A percentile compares a stretch with the other conserved stretches of the same genome.
Conservation (phyloP, 2,797 vertebrate species). For the Trachops cirrhosus region DNA sequence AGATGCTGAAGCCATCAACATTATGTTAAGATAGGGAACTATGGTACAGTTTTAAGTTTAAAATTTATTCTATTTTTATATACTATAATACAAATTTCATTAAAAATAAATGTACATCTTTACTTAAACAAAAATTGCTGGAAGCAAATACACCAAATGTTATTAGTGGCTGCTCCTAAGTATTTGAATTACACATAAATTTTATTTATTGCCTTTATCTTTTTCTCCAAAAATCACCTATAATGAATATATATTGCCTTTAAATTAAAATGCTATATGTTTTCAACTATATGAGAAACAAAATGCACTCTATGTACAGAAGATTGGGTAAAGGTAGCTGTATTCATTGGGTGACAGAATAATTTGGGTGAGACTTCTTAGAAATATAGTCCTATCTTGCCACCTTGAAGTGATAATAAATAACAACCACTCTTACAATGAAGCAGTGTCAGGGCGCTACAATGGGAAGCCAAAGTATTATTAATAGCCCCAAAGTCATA, state of each 20-base stretch:
- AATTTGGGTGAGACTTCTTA: conserved; percentile 56
- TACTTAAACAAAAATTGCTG: neutral
- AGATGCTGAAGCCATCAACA: neutral
- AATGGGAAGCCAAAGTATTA: conserved; percentile 54
- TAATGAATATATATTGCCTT: neutral
- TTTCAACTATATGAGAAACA: neutral
- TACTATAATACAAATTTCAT: neutral
- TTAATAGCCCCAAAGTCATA: conserved; percentile 44
- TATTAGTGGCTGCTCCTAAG: neutral
- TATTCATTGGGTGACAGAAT: conserved; percentile 55
- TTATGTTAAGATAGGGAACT: conserved; percentile 38
- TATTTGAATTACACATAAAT: conserved; percentile 42
- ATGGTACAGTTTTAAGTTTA: neutral
- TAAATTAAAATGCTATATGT: neutral
- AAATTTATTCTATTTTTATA: neutral
- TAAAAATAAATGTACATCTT: conserved; percentile 23
- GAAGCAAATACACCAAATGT: neutral
- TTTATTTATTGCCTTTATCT: conserved; percentile 22
- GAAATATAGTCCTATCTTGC: conserved; percentile 52
- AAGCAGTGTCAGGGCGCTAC: conserved; percentile 53
- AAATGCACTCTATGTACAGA: neutral
- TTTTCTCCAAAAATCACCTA: conserved; percentile 4
- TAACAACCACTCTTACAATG: conserved; percentile 67
- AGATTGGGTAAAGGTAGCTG: neutral
- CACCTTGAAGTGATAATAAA: conserved; percentile 72